Conservation (phyloP, 1,140 invertebrate genomes). For the Aphaenogaster floridana region DNA sequence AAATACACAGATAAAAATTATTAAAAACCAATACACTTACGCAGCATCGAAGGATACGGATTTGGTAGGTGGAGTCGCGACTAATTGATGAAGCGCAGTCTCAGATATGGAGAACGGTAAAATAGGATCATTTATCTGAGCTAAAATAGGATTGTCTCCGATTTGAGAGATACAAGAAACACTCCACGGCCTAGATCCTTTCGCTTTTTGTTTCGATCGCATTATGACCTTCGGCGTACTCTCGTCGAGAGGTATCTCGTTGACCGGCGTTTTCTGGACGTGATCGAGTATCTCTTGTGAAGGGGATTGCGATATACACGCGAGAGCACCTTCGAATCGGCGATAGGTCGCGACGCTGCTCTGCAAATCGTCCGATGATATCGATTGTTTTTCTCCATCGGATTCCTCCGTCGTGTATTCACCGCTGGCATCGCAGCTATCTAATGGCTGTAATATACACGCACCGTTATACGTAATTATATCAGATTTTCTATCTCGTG, state of each 20-base stretch:
- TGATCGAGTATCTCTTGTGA: conserved; percentile 88
- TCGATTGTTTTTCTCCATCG: conserved; percentile 90
- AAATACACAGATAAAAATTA: background rate
- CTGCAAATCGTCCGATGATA: conserved; percentile 91
- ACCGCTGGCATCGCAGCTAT: conserved; percentile 95
- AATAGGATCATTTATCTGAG: conserved; percentile 82
- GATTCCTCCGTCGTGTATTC: conserved; percentile 94
- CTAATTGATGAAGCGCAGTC: conserved; percentile 92
- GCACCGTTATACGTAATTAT: conserved; percentile 6
- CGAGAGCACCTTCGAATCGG: conserved; percentile 79
- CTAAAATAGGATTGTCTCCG: conserved; percentile 73
- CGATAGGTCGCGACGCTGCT: conserved; percentile 90
- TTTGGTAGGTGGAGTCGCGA: conserved; percentile 83
- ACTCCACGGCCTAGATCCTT: conserved; percentile 92
- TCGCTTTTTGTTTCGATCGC: conserved; percentile 84
- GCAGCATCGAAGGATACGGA: conserved; percentile 82
- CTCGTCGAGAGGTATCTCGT: conserved; percentile 74
- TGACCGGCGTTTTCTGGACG: conserved; percentile 79
- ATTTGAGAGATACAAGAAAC: conserved; percentile 93
- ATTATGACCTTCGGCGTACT: conserved; percentile 85
- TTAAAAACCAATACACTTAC: conserved; percentile 75
- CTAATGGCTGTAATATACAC: conserved; percentile 81
- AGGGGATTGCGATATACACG: conserved; percentile 87
- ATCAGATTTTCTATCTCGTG: background rate
- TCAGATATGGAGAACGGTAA: conserved; percentile 93